Evolutionary conservation across 2,113 vertebrate species (phyloP), one percentile per base, ranked within the genome.

Genomic region (Balaeniceps rex): DNA sequence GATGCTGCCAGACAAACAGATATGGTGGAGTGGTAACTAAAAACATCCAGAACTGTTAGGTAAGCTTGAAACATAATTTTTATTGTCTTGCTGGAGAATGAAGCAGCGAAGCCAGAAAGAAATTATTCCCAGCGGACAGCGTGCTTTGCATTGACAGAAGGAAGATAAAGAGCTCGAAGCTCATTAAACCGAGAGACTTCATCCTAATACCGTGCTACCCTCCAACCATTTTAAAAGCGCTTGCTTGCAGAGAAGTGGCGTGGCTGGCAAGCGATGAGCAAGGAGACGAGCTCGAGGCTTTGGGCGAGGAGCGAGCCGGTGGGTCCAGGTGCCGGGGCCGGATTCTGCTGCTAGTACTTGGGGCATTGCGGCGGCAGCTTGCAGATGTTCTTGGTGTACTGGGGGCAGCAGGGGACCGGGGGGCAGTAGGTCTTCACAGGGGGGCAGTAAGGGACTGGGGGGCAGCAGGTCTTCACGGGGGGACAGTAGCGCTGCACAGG

Each of bases 251-350:
- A 49, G 44, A 16, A 44, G 40, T 0, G 2, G 8, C 25, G 14
- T 1, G 19, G 47, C 9, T 8, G 22, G 11, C 0, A 17, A 38
- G 18, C 0, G 21, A 13, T 6, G 36, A 25, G 28, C 10, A 7
- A 28, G 3, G 34, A 29, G 71, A 24, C 0, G 6, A 82, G 17
- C 24, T 23, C 1, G 6, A 72, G 46, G 33, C 21, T 28, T 28
- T 0, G 14, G 55, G 19, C 0, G 4, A 68, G 55, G 28, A 70
- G 17, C 0, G 1, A 52, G 13, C 14, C 0, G 1, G 14, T 1
- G 44, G 38, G 7, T 85, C 61, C 25, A 4, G 3, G 7, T 12
- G 34, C 25, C 0, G 0, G 17, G n/a, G 12, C 6, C 0, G 0
- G 44, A 69, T 80, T 13, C 51, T 55, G 34, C 29, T 55, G 10